These are phyloP conservation scores for Panonychus citri DNA, from an alignment of 1,140 invertebrate species.

Conservation along the genomic window DNA sequence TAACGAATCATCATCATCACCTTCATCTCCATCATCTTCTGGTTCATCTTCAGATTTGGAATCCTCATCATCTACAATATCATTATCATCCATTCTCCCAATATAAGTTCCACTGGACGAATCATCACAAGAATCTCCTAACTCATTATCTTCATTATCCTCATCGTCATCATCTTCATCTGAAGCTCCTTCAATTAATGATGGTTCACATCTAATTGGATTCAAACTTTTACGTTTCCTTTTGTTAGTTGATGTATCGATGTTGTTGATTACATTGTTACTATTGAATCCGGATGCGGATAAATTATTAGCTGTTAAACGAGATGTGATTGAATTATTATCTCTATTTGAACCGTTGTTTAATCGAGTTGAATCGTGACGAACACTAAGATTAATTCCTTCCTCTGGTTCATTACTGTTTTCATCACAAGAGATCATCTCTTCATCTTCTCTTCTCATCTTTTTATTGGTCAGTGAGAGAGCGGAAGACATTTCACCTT, in stretches of 20 bases:
- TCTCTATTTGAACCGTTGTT: neutral
- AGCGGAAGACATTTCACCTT: neutral
- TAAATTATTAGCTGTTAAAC: neutral
- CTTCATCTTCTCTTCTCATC: neutral
- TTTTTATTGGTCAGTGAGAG: neutral
- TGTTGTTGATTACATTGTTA: constrained; percentile 37
- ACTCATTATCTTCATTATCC: neutral
- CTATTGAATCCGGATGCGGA: constrained; percentile 29
- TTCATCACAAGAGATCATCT: neutral
- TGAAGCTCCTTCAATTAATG: constrained; percentile 23
- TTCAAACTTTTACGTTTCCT: constrained; percentile 75
- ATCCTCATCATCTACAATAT: neutral
- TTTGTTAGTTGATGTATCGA: constrained; percentile 22
- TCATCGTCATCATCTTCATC: constrained; percentile 11
- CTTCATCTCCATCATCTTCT: constrained; percentile 13
- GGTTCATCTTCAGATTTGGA: constrained; percentile 11
- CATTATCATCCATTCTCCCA: constrained; percentile 10
- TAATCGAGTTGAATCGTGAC: neutral
- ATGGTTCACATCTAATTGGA: constrained; percentile 49
- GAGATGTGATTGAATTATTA: neutral
- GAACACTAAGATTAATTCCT: neutral
- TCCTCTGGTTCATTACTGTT: neutral
- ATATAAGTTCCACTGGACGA: constrained; percentile 16
- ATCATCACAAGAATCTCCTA: constrained; percentile 10
- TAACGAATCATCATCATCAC: constrained; percentile 9